Base-by-base conservation (phyloP, 2,113 vertebrate genomes). In the Esox niger region DNA sequence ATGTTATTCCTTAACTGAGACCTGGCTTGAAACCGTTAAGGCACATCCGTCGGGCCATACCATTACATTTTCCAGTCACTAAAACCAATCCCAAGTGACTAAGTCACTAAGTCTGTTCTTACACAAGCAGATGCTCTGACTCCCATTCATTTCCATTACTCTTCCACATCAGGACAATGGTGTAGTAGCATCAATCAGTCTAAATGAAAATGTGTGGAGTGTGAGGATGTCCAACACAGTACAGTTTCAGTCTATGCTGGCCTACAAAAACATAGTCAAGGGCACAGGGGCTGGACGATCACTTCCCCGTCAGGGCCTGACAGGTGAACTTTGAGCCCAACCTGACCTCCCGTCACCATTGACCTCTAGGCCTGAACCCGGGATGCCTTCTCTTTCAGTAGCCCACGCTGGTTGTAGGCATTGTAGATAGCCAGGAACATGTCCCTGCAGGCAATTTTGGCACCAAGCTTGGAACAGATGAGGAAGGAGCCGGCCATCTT, bases 401-500 rank as follows among this genome's bases (percentile, higher is more conserved):
- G 82, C 46, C 88, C 87, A 1, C 79, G 81, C 52, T 70, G 64
- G 69, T 88, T 87, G 78, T 93, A 92, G 31, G 62, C 20, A 0
- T 87, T 74, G 77, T 92, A 91, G 66, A 92, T 73, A 2, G 90
- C 81, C 54, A 92, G 82, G 77, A 97, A 96, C 85, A 96, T 92
- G 71, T 93, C 90, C 31, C 47, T 83, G 88, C 95, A 97, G 6
- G 84, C 1, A 9, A 97, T 90, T 52, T 52, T 13, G 0, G 95
- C 95, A 0, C 83, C 83, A 3, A 97, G 93, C 9, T 90, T 95
- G 83, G 95, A 87, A 66, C 95, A 97, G 85, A 95, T 94, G 79
- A 97, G 94, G 88, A 97, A 96, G 68, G 93, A 93, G 74, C 95
- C 95, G 0, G 95, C 94, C 91, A 97, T 92, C 82, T 97, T 96